These are phyloP conservation scores for Calosoma granatense DNA, from an alignment of 1,140 invertebrate genomes.

Conservation along the genomic window DNA sequence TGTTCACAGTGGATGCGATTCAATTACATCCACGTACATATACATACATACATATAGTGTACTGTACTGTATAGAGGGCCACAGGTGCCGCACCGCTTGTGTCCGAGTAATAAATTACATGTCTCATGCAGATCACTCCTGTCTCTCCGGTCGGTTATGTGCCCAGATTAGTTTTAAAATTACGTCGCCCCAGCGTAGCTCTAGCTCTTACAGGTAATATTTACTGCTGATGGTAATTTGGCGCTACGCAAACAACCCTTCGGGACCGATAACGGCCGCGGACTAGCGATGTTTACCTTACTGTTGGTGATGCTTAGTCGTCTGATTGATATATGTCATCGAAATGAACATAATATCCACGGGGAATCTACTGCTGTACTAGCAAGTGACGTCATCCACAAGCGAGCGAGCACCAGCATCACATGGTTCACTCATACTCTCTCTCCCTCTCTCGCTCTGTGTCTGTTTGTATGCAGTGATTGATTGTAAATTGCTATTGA, in stretches of 20 bases:
- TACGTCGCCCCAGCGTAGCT: neutral
- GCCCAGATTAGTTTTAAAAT: constrained; percentile 5
- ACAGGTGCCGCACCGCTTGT: neutral
- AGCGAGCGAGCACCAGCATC: too few species aligned
- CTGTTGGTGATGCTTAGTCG: neutral
- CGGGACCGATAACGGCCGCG: neutral
- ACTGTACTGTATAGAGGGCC: neutral
- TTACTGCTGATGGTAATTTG: constrained; percentile 3
- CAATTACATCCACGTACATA: neutral
- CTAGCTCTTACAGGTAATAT: neutral
- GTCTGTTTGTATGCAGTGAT: neutral
- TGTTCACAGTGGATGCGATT: neutral
- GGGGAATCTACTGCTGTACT: too few species aligned
- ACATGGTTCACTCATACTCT: too few species aligned
- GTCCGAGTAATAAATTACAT: neutral
- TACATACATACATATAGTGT: too few species aligned
- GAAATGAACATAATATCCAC: neutral
- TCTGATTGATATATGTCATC: constrained; percentile 5
- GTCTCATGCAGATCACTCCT: neutral
- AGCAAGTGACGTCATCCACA: neutral
- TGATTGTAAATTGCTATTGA: neutral
- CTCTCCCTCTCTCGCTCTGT: too few species aligned
- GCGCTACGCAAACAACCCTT: constrained; percentile 2
- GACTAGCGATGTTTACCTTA: neutral
- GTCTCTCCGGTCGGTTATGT: neutral